Percentiles rank a stretch among this genome's conserved stretches.
These are phyloP conservation scores for Caenorhabditis inopinata DNA, from an alignment of 1,140 invertebrate species.

Conservation along the genomic window DNA sequence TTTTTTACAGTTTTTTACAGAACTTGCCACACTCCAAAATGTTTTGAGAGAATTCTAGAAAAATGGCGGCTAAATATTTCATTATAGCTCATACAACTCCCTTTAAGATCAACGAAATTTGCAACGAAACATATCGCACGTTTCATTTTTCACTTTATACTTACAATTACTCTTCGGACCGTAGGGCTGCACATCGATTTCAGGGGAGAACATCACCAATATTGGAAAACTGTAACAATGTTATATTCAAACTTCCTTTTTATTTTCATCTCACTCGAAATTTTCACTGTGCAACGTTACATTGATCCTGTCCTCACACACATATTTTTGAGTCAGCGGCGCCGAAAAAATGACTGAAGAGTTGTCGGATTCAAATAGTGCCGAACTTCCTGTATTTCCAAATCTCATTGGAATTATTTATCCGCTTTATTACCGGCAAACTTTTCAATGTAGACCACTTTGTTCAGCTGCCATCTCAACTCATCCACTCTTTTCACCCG, in stretches of 20 bases:
- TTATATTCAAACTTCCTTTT: neutral
- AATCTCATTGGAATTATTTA: too few species aligned
- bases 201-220: conserved; percentile 33
- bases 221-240: neutral
- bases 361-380: conserved; percentile 38
- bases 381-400: conserved; percentile 34
- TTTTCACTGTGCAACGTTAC: conserved; percentile 35
- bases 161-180: conserved; percentile 37
- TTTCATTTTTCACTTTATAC: neutral
- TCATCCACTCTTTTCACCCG: conserved; percentile 31
- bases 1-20: too few species aligned
- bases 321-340: conserved; percentile 40
- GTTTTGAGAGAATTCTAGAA: too few species aligned
- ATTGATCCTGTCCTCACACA: conserved; percentile 43
- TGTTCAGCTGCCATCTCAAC: conserved; percentile 40
- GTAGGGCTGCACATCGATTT: conserved; percentile 43
- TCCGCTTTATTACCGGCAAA: conserved; percentile 25
- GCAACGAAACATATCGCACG: too few species aligned
- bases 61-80: too few species aligned
- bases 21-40: too few species aligned
- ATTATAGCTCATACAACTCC: too few species aligned
- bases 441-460: conserved; percentile 31
- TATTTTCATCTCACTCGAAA: neutral
- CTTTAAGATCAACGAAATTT: too few species aligned
- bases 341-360: conserved; percentile 35